A percentile compares a stretch with the other conserved stretches of the same genome.
Conservation (phyloP, 2,888 invertebrate species). For the Hypolimnas misippus region DNA sequence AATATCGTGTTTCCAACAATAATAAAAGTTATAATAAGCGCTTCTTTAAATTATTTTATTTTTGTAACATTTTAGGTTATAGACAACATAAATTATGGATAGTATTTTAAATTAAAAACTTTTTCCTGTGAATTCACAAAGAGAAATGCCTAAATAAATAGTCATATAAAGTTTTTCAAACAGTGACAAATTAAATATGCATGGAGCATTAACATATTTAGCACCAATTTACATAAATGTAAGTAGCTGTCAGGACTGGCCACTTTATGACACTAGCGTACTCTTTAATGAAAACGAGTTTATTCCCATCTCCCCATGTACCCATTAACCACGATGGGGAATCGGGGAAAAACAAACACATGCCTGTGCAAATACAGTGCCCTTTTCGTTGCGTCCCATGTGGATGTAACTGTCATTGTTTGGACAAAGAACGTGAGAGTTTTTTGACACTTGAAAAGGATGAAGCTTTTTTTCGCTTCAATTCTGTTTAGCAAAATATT, state of each 20-base stretch:
- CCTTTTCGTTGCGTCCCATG: slow-evolving; percentile 58
- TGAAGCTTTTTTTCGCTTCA: slow-evolving; percentile 41
- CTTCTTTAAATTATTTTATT: too few relatives aligned
- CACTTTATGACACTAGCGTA: slow-evolving; percentile 55
- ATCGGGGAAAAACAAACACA: slow-evolving; percentile 66
- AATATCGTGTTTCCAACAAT: neutral
- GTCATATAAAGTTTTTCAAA: slow-evolving; percentile 32
- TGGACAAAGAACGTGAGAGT: slow-evolving; percentile 48
- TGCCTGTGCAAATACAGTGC: slow-evolving; percentile 58
- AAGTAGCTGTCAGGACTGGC: slow-evolving; percentile 48
- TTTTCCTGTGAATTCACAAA: slow-evolving; percentile 3
- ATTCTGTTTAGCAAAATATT: slow-evolving; percentile 34
- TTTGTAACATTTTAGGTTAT: neutral
- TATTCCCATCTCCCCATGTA: slow-evolving; percentile 45
- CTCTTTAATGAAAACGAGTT: slow-evolving; percentile 50
- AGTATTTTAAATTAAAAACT: neutral
- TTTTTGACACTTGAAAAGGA: slow-evolving; percentile 46
- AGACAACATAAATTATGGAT: neutral
- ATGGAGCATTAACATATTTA: slow-evolving; percentile 46
- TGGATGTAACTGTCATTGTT: slow-evolving; percentile 60
- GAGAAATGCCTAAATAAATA: slow-evolving; percentile 9
- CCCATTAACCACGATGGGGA: slow-evolving; percentile 54
- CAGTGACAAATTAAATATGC: slow-evolving; percentile 43
- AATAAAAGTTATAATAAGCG: too few relatives aligned
- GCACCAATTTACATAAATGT: slow-evolving; percentile 47